These are phyloP conservation scores for Burhinus bistriatus DNA, from an alignment of 2,113 vertebrate genomes.

Conservation along the genomic window DNA sequence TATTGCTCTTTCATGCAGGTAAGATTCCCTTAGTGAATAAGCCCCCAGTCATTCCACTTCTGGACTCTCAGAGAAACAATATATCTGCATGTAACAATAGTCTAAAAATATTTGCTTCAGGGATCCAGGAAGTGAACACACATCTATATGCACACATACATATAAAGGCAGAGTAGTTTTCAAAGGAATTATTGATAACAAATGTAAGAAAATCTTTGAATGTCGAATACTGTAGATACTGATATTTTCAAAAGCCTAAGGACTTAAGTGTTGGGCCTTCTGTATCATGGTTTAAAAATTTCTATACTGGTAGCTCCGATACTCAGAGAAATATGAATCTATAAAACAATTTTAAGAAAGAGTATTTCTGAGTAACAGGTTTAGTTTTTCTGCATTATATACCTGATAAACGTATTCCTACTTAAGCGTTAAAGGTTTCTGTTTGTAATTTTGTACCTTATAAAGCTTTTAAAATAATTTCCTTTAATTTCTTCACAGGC, in stretches of 20 bases:
- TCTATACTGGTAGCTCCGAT: not conserved
- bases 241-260: not conserved
- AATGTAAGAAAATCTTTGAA: not conserved
- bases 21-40: not conserved
- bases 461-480: not conserved
- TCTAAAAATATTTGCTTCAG: not conserved
- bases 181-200: not conserved
- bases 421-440: not conserved
- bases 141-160: not conserved
- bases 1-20: not conserved
- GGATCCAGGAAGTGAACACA: not conserved
- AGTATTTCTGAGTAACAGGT: not conserved
- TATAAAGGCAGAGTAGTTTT: not conserved
- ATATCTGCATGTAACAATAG: not conserved
- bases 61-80: not conserved
- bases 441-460: not conserved
- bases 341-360: not conserved
- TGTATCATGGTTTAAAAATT: not conserved
- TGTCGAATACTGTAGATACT: not conserved
- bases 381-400: not conserved
- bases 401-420: not conserved
- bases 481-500: not conserved
- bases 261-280: not conserved
- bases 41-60: not conserved
- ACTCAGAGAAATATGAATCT: not conserved